These are phyloP conservation scores for Smutsia temminckii DNA, from an alignment of 2,797 vertebrate species.

Conservation along the genomic window DNA sequence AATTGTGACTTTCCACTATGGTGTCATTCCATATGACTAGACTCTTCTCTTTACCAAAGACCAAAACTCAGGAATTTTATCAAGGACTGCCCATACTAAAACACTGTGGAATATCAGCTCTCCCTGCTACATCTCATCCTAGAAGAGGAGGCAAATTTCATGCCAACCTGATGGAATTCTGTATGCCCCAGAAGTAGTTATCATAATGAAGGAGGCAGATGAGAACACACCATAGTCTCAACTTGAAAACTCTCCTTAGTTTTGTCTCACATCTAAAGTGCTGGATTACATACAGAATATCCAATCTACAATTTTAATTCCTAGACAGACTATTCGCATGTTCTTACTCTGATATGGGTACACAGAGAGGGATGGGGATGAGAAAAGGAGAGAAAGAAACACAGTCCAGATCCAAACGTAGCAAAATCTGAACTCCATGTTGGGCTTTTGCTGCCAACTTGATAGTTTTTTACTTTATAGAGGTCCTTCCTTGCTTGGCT, in stretches of 20 bases:
- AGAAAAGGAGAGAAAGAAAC: neutral
- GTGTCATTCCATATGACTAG: neutral
- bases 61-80: neutral
- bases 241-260: neutral
- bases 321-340: conserved; percentile 31
- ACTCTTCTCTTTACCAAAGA: neutral
- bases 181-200: neutral
- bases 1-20: neutral
- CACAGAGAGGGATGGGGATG: neutral
- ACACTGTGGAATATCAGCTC: neutral
- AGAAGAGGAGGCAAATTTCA: conserved; percentile 35
- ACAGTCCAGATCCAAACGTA: neutral
- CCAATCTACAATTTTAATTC: conserved; percentile 45
- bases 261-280: conserved; percentile 18
- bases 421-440: neutral
- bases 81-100: neutral
- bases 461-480: neutral
- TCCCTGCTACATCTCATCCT: neutral
- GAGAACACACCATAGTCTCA: neutral
- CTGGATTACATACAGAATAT: conserved; percentile 14
- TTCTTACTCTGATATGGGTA: neutral
- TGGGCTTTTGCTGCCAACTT: neutral
- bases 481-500: neutral
- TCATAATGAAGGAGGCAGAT: neutral
- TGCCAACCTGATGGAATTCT: neutral